Percentiles rank a stretch among this genome's conserved stretches.
These are phyloP conservation scores for Drosophila flavopinicola DNA, from an alignment of 2,888 invertebrate genomes.

Conservation along the genomic window DNA sequence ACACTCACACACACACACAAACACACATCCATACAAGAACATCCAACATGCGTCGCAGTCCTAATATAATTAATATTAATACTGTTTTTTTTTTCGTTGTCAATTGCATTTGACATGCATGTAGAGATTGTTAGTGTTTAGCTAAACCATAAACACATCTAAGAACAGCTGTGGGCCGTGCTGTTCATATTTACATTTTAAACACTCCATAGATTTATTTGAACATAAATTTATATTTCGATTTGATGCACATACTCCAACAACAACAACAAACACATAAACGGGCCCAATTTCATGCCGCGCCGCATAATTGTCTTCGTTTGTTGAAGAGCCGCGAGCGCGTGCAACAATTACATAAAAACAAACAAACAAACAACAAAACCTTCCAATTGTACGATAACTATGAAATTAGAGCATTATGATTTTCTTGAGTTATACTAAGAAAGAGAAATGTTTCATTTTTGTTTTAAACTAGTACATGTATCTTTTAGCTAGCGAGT, in stretches of 20 bases:
- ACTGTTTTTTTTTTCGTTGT: constrained; percentile 45
- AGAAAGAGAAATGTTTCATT: constrained; percentile 11
- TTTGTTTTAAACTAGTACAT: constrained; percentile 18
- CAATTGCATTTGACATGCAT: constrained; percentile 38
- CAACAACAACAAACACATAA: not conserved
- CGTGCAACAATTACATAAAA: constrained; percentile 9
- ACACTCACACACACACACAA: constrained; percentile 20
- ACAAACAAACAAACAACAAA: not conserved
- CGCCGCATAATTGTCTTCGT: constrained; percentile 57
- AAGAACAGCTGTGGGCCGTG: constrained; percentile 6
- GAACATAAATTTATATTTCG: not conserved
- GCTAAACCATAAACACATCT: constrained; percentile 19
- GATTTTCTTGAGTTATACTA: constrained; percentile 15
- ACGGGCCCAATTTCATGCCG: constrained; percentile 22
- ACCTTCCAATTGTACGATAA: constrained; percentile 54
- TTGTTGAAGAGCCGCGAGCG: constrained; percentile 58
- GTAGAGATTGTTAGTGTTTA: constrained; percentile 68
- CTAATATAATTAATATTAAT: constrained; percentile 46
- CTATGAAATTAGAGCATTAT: constrained; percentile 41
- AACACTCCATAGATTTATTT: constrained; percentile 4
- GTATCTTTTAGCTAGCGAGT: constrained; percentile 24
- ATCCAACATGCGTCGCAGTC: constrained; percentile 40
- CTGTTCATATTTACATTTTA: constrained; percentile 11
- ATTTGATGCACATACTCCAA: constrained; percentile 11
- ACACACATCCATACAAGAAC: constrained; percentile 26